Evolutionary conservation across 2,888 invertebrate species (phyloP).

Genomic region (Eristalis intricaria): DNA sequence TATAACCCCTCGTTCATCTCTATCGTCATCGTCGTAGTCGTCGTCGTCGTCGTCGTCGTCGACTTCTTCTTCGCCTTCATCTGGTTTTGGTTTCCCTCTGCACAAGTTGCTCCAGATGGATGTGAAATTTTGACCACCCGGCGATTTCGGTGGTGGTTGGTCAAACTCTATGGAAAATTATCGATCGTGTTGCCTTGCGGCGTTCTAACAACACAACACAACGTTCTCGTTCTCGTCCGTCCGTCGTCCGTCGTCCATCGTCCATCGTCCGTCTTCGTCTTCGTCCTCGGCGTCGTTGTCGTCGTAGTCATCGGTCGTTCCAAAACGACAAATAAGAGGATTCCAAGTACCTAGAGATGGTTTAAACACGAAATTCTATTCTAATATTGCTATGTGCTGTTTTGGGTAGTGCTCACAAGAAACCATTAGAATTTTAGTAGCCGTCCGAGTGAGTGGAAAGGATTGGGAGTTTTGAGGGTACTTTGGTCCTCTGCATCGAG

Average conservation of each 20-base stretch:
- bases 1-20: background rate
- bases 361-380: constrained; percentile 66
- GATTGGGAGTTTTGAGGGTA: constrained; percentile 34
- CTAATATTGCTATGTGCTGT: constrained; percentile 61
- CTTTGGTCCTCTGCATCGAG: constrained; percentile 24
- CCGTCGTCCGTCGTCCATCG: no score
- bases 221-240: constrained; percentile 32
- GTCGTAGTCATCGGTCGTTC: constrained; percentile 15
- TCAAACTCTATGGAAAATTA: constrained; percentile 80
- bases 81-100: constrained; percentile 72
- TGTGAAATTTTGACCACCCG: constrained; percentile 74
- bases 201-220: constrained; percentile 62
- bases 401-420: constrained; percentile 49
- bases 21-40: no score
- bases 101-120: constrained; percentile 74
- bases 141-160: constrained; percentile 74
- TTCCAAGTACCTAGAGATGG: constrained; percentile 63
- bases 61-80: constrained; percentile 40
- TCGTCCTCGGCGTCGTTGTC: background rate
- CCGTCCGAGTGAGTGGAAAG: constrained; percentile 15
- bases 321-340: constrained; percentile 68
- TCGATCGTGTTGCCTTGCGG: constrained; percentile 80
- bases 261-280: background rate
- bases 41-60: constrained; percentile 22
- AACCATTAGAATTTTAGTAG: constrained; percentile 61